Base-by-base conservation (phyloP, 2,797 vertebrate genomes). In the Spea hammondii region DNA sequence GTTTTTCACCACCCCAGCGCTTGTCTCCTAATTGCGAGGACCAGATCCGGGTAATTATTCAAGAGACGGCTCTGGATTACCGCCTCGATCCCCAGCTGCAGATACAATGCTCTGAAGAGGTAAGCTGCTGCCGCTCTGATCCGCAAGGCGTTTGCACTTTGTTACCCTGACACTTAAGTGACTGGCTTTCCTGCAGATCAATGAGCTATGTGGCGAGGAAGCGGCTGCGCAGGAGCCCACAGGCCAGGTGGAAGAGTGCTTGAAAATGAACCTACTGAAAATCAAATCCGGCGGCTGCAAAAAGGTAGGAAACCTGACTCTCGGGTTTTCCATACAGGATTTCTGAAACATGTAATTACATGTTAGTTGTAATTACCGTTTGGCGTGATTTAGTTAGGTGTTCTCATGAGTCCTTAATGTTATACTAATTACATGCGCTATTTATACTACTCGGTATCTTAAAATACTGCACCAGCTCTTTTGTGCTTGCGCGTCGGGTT, bases 171-270 rank as follows among this genome's bases (percentile, higher is more conserved):
- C 32, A 3, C 32, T 32, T 32, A 32, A 32, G 32, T 32, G 32
- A 32, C 32, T 32, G 32, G 32, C 2, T 32, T 7, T 49, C 51
- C 48, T 17, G 8, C 79, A 99, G 97, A 99, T 99, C 82, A 92
- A 93, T 12, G 91, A 70, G 44, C 88, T 99, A 9, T 99, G 97
- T 87, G 92, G 95, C 0, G 97, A 99, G 85, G 97, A 99, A 83
- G 97, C 95, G 4, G 97, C 97, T 2, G 97, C 96, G 64, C 97
- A 99, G 85, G 97, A 99, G 83, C 97, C 98, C 88, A 97, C 97
- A 0, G 97, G 97, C 14, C 97, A 99, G 85, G 97, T 99, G 46
- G 96, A 98, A 86, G 97, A 99, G 83, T 99, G 97, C 87, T 89
- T 99, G 75, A 99, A 99, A 86, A 91, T 98, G 71, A 99, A 98